phyloP scores from a whole-genome alignment of 2,113 vertebrate species.

The Cryptomyrus ogoouensis region DNA sequence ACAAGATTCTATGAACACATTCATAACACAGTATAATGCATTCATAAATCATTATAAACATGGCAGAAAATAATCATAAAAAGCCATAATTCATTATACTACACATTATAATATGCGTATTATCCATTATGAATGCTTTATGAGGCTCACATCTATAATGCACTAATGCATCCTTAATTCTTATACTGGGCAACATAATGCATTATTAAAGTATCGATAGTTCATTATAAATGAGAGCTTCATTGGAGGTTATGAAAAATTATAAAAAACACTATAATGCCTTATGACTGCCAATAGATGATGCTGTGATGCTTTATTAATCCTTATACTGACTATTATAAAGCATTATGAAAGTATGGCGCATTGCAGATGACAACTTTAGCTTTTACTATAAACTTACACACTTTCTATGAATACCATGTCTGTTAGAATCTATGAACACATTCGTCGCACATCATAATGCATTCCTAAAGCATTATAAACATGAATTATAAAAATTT shows the following conservation, averaged over 20 bases:
- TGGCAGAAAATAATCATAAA: not conserved
- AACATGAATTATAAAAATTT: too few species aligned
- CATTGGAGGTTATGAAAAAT: too few species aligned
- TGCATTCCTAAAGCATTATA: too few species aligned
- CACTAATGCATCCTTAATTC: not conserved
- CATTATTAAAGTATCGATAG: not conserved
- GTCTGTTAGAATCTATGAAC: too few species aligned
- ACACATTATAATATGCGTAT: not conserved
- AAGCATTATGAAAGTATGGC: not conserved
- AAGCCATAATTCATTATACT: not conserved
- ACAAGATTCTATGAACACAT: not conserved
- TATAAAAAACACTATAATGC: too few species aligned
- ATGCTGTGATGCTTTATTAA: too few species aligned
- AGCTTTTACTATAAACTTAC: too few species aligned
- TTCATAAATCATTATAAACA: not conserved
- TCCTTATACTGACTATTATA: too few species aligned
- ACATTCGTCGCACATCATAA: too few species aligned
- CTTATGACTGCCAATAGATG: too few species aligned
- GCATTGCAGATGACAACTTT: too few species aligned
- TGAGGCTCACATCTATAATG: not conserved
- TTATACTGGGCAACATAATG: not conserved
- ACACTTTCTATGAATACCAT: too few species aligned
- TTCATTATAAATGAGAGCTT: not conserved
- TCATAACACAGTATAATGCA: not conserved
- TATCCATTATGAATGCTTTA: not conserved